Conservation (phyloP, 2,888 invertebrate species). For the Macrophya alboannulata region DNA sequence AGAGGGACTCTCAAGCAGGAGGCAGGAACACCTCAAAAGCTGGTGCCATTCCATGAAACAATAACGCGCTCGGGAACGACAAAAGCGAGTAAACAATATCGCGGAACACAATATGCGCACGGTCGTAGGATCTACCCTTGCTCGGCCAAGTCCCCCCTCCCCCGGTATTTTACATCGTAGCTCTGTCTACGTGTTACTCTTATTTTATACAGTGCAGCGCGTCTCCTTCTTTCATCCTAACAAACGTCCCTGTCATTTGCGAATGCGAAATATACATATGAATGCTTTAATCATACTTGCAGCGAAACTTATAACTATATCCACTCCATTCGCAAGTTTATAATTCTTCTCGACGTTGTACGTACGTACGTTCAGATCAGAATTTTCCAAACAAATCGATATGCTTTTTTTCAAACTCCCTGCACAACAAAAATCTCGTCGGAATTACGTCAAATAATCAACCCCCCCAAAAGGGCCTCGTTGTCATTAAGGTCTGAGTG, state of each 20-base stretch:
- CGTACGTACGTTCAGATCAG: neutral
- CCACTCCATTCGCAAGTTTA: neutral
- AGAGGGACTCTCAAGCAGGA: constrained; percentile 43
- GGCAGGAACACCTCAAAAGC: constrained; percentile 59
- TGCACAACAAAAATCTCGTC: neutral
- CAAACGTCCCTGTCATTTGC: constrained; percentile 24
- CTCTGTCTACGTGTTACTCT: constrained; percentile 4
- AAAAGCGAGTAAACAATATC: constrained; percentile 53
- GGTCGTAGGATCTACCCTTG: constrained; percentile 15
- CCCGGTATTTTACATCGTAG: constrained; percentile 4
- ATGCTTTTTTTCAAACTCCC: neutral
- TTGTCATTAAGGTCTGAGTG: neutral
- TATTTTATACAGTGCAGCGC: neutral
- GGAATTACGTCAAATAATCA: neutral
- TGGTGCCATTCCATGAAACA: constrained; percentile 66
- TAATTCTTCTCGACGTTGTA: neutral
- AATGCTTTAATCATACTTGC: constrained; percentile 5
- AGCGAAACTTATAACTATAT: neutral
- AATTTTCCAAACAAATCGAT: neutral
- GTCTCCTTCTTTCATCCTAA: constrained; percentile 29
- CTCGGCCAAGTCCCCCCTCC: neutral
- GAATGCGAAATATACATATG: neutral
- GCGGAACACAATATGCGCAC: constrained; percentile 41
- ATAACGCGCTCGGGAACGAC: constrained; percentile 65
- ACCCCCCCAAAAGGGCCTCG: neutral